Base-by-base conservation (phyloP, 2,888 invertebrate species). In the Ephialtes manifestator region DNA sequence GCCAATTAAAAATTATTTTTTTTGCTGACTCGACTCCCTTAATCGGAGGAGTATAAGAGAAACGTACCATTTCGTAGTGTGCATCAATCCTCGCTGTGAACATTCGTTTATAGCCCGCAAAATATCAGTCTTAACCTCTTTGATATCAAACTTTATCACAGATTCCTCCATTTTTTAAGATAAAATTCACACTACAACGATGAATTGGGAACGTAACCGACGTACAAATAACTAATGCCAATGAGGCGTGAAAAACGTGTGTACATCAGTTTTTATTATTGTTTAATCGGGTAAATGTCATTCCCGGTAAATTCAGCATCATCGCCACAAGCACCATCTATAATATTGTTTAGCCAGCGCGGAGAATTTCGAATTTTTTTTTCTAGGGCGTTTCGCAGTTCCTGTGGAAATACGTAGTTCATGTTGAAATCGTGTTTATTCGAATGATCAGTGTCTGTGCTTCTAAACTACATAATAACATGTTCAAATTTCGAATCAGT, bases 1-100 rank as follows among this genome's bases (percentile, higher is more conserved):
- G 24, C 24, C 24, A 24, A 24, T 24, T 24, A 1, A 24, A 24
- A 24, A 24, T 24, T 2, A 24, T 24, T 24, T 24, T 24, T 24
- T 24, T 2, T 24, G 24, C 24, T 24, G 24, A 24, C 24, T 24
- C 2, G 2, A 2, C 24, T 24, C 24, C 24, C 24, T 24, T 24
- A 24, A 24, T 24, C 24, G 2, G 24, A 24, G 24, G 7, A 68
- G 43, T 55, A 20, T 48, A 31, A 51, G 39, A 20, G 13, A 39
- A 46, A 28, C 67, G 48, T 89, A 91, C 98, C 98, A 98, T 95
- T 98, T 98, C 24, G 97, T 96, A 86, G 97, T 97, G 91, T 98
- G 97, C 86, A 96, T 94, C 71, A 98, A 94, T 48, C 98, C 97
- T 76, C 98, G 96, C 90, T 97, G 96, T 24, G 96, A 96, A 93